Conservation (phyloP, 2,888 invertebrate genomes). For the Sinotaia quadrata region DNA sequence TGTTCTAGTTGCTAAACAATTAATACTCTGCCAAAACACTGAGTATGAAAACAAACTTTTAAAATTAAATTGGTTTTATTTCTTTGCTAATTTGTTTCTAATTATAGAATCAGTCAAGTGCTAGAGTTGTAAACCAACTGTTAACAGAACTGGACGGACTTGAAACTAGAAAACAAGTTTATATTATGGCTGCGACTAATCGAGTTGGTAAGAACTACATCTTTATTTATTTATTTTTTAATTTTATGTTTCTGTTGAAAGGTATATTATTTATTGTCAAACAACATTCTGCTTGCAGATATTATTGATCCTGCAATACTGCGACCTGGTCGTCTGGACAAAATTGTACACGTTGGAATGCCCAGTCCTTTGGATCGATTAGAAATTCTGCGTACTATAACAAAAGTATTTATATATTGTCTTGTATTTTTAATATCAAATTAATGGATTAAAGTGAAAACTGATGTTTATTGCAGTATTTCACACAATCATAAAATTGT, state of each 20-base stretch:
- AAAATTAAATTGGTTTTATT: no score
- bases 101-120: constrained; percentile 70
- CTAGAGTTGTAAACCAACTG: constrained; percentile 94
- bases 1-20: no score
- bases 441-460: no score
- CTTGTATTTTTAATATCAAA: no score
- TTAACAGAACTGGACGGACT: constrained; percentile 99
- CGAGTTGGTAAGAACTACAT: constrained; percentile 79
- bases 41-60: no score
- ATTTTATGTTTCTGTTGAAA: background rate
- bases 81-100: no score
- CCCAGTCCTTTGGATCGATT: constrained; percentile 85
- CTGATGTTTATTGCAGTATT: no score
- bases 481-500: no score
- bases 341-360: constrained; percentile 74
- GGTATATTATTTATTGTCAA: no score
- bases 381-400: constrained; percentile 90
- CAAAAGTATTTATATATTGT: no score
- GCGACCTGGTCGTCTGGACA: constrained; percentile 80
- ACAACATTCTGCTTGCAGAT: constrained; percentile 75
- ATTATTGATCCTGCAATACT: constrained; percentile 96
- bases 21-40: no score
- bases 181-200: constrained; percentile 96
- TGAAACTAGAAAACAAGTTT: constrained; percentile 91
- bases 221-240: background rate